These are phyloP conservation scores for Danio jaintianensis DNA, from an alignment of 2,797 vertebrate genomes.

Conservation along the genomic window DNA sequence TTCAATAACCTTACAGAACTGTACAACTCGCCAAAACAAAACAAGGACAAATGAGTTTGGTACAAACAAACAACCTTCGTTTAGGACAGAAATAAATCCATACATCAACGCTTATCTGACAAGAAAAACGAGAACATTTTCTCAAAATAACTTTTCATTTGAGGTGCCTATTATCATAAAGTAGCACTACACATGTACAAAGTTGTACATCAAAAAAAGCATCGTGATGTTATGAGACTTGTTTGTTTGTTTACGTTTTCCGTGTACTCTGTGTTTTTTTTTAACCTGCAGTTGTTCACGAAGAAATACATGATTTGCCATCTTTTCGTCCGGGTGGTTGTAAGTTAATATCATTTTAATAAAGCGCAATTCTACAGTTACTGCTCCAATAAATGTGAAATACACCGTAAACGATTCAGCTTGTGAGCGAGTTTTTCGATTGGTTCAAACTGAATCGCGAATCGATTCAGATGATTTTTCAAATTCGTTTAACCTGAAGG, in stretches of 20 bases:
- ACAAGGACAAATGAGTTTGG: background rate
- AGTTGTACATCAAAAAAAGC: background rate
- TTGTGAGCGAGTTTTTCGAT: background rate
- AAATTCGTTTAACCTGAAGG: too few species aligned
- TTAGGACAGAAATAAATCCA: background rate
- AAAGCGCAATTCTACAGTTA: background rate
- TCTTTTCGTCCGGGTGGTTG: background rate
- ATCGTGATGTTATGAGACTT: background rate
- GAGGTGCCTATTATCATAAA: background rate
- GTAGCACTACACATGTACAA: background rate
- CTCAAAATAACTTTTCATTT: background rate
- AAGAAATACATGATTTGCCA: too few species aligned
- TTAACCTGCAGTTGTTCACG: background rate
- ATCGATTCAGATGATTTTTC: background rate
- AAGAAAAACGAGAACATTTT: background rate
- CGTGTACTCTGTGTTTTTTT: background rate
- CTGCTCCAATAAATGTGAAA: background rate
- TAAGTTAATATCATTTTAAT: background rate
- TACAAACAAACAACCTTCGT: constrained; percentile 3
- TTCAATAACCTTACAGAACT: background rate
- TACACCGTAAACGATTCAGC: background rate
- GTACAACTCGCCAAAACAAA: background rate
- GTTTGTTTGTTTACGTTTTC: background rate
- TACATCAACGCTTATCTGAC: background rate
- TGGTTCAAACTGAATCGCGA: background rate